Base-by-base conservation (phyloP, 2,113 vertebrate species). In the Oriolus oriolus region DNA sequence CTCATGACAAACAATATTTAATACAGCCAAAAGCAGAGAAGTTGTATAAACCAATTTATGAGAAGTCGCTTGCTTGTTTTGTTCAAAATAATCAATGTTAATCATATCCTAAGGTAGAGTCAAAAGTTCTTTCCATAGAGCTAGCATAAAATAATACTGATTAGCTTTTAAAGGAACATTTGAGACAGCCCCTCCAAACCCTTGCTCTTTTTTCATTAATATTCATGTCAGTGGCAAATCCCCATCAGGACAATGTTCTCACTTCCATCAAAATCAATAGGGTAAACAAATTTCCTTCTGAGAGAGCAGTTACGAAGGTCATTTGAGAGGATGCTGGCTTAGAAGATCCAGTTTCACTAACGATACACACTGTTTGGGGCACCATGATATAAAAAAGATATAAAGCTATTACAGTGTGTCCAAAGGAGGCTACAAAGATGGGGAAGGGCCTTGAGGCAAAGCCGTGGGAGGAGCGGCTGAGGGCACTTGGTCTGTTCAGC, bases 391-490 rank as follows among this genome's bases (percentile, higher is more conserved):
- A 17, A 66, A 59, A 27, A 50, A 28, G 3, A 50, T 37, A 35
- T 16, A 33, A 65, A 89, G 27, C 3, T 28, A 37, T 50, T 50
- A 24, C 7, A 42, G 30, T 37, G 8, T 7, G 9, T 28, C 37
- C 37, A 44, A 37, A 73, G 17, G 66, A 57, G 15, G 37, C 22
- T 10, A 50, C 17, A 7, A 57, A 12, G 59, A 33, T 28, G 18
- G 31, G 0, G 22, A 57, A 44, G 18, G 10, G 33, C 5, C 44
- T 73, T 1, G 44, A 65, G 66, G 44, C 0, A 50, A 65, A 57
- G 13, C 20, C 0, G 0, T 11, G 0, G 16, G 35, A 64, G 59
- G 10, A 80, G 18, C 0, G 0, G 17, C 42, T 37, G 76, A 56
- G 35, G 42, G 0, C 14, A 0, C 21, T 63, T 1, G 26, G 30